phyloP scores from a whole-genome alignment of 2,113 vertebrate species.

The Trematomus loennbergii region DNA sequence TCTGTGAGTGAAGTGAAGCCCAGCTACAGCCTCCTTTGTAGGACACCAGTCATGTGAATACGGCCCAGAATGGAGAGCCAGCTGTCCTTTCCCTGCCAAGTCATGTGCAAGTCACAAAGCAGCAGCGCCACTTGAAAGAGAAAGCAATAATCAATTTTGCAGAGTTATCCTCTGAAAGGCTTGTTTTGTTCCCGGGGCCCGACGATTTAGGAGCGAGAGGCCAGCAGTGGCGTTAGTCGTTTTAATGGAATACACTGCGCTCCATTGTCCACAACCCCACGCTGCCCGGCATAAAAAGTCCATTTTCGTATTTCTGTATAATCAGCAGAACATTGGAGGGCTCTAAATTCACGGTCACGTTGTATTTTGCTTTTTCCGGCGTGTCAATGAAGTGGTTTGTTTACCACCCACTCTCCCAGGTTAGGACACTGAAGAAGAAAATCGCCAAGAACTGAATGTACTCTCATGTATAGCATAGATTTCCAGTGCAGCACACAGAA shows the following conservation, averaged over 20 bases:
- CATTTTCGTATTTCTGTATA: constrained; percentile 65
- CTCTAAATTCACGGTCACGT: constrained; percentile 47
- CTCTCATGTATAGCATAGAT: constrained; percentile 44
- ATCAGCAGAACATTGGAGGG: constrained; percentile 42
- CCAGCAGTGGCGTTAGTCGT: constrained; percentile 64
- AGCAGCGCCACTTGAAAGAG: constrained; percentile 76
- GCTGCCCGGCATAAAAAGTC: constrained; percentile 47
- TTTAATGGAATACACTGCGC: constrained; percentile 71
- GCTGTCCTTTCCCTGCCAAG: constrained; percentile 80
- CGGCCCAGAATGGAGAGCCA: constrained; percentile 69
- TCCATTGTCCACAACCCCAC: constrained; percentile 70
- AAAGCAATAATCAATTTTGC: constrained; percentile 82
- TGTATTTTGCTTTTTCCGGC: constrained; percentile 32
- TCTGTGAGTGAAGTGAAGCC: constrained; percentile 49
- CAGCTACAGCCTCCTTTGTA: constrained; percentile 63
- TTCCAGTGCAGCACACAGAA: constrained; percentile 61
- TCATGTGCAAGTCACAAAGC: constrained; percentile 84
- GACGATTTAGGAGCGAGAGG: constrained; percentile 59
- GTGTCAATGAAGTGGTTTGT: constrained; percentile 38
- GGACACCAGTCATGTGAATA: constrained; percentile 78
- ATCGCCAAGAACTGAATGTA: constrained; percentile 28
- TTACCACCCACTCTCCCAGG: constrained; percentile 52
- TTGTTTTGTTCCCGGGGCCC: constrained; percentile 70
- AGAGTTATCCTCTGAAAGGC: constrained; percentile 75
- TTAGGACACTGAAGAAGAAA: constrained; percentile 51